A percentile compares a stretch with the other conserved stretches of the same genome.
Conservation (phyloP, 2,113 vertebrate species). For the Aegypius monachus region DNA sequence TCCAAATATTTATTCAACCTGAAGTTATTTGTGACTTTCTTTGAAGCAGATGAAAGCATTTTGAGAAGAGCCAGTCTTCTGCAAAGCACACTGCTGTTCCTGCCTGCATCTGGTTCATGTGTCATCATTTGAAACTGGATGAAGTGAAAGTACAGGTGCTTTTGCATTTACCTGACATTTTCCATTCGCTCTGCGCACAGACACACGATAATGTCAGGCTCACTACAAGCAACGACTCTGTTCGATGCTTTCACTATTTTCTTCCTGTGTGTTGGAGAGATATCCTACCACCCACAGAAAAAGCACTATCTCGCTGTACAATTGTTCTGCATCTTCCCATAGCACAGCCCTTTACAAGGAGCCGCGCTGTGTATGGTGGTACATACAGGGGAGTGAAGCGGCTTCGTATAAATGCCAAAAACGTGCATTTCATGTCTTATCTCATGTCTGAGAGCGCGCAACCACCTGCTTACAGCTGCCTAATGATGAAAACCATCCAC, state of each 20-base stretch:
- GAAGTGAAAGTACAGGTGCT: neutral
- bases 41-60: neutral
- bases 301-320: rapidly evolving
- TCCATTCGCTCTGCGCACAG: neutral
- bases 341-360: neutral
- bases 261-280: neutral
- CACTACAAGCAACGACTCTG: neutral
- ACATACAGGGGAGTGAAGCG: rapidly evolving
- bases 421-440: neutral
- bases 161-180: neutral
- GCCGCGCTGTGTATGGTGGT: rapidly evolving
- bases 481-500: neutral
- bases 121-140: neutral
- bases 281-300: neutral
- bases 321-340: rapidly evolving
- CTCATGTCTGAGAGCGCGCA: neutral
- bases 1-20: neutral
- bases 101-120: neutral
- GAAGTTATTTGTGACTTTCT: neutral
- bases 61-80: neutral
- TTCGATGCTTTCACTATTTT: neutral
- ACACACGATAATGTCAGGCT: neutral
- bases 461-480: neutral
- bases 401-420: rapidly evolving
- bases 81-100: neutral